Base-by-base conservation (phyloP, 2,113 vertebrate species). In the Charina bottae region DNA sequence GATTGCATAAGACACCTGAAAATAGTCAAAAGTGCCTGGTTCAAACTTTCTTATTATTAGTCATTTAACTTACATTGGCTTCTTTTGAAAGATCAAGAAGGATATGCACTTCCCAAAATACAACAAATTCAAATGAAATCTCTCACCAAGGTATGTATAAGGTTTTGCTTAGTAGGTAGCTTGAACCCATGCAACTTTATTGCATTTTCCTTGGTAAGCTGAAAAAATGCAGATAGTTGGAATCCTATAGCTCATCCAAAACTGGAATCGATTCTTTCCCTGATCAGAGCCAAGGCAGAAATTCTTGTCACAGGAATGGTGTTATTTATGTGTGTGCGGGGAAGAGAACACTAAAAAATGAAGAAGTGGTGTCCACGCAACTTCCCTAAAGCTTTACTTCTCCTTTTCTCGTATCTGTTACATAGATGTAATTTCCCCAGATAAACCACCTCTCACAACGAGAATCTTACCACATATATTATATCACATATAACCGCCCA, bases 301-400 rank as follows among this genome's bases (percentile, higher is more conserved):
- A 5, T 15, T 23, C 56, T 60, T 92, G 46, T 21, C 26, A 93
- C 55, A 83, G 88, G 37, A 54, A 46, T n/a, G 83, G 15, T 4
- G 6, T 62, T 68, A 21, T 10, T 19, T 49, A n/a, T 11, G 5
- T 28, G 53, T 21, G 53, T 19, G 9, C 8, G 4, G 26, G 10
- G 24, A 46, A 23, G 55, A 11, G 24, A 37, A 91, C 83, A 12
- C 33, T 5, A 2, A 15, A 49, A 83, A 88, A 54, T 53, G 60
- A 89, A 89, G 60, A 24, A 88, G 37, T 19, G 8, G 33, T 26
- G 2, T 83, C 3, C 6, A 21, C 0, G 0, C 17, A 60, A 91
- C 85, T 93, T 93, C 68, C 49, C 53, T 83, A 54, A 88, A 55
- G 15, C 62, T 33, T 56, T 60, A 87, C 58, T 91, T 72, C 54